phyloP scores from a whole-genome alignment of 1,140 invertebrate species.

The Potamilus streckersoni region DNA sequence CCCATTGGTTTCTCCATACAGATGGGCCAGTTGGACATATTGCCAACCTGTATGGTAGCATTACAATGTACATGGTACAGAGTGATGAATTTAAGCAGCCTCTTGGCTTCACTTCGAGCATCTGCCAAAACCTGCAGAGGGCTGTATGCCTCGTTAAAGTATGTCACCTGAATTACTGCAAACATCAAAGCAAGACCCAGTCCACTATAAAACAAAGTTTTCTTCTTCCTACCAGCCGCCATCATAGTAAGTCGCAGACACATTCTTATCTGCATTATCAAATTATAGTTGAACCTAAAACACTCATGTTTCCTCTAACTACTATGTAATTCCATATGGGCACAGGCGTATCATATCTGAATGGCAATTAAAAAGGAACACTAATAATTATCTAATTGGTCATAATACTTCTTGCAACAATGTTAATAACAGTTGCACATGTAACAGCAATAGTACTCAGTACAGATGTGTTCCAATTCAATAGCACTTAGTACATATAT shows the following conservation, averaged over 20 bases:
- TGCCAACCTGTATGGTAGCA: conserved; percentile 47
- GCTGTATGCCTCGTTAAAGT: conserved; percentile 54
- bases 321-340: no score
- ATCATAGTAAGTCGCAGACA: conserved; percentile 13
- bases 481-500: no score
- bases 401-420: no score
- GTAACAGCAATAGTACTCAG: no score
- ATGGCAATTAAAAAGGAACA: no score
- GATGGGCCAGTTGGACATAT: conserved; percentile 54
- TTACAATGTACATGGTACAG: conserved; percentile 63
- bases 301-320: no score
- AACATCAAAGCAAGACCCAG: conserved; percentile 26
- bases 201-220: conserved; percentile 28
- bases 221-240: conserved; percentile 27
- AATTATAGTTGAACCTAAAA: no score
- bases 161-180: conserved; percentile 48
- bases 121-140: conserved; percentile 57
- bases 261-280: no score
- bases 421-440: no score
- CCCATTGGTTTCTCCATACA: conserved; percentile 54
- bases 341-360: no score
- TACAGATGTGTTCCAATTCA: no score
- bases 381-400: no score
- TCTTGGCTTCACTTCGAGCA: conserved; percentile 59
- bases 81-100: conserved; percentile 60